Evolutionary conservation across 1,140 invertebrate genomes (phyloP), one percentile per base, ranked within the genome.

Genomic region (Augochlora pura): DNA sequence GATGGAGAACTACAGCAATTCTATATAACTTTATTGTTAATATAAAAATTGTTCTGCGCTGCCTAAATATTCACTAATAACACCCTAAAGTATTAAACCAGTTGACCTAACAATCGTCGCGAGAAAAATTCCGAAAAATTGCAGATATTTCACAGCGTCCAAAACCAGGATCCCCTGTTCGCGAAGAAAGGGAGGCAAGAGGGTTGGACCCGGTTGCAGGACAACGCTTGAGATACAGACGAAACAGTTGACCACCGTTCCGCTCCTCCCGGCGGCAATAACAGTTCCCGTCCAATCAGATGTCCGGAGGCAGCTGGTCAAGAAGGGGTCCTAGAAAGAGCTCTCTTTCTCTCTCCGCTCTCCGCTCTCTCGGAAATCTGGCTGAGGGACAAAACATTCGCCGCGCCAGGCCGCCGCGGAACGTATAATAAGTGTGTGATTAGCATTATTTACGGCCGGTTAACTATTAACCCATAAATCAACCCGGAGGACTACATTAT

Each of bases 401-500:
- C 88, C 75, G 85, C 85, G 80, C 81, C 80, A n/a, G 87, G 77
- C 82, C 83, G 80, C 79, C 79, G 84, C 77, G 81, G 88, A 91
- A 92, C 90, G 88, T 92, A 92, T 91, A 91, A 93, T 92, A 91
- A 92, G 91, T 91, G 90, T 91, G 89, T 93, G 92, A 93, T 93
- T 93, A 93, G 91, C 90, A 92, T 93, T 93, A 93, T 93, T 93
- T 93, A 93, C 91, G 91, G 87, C 87, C 90, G 88, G 91, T 92
- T 91, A 93, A 93, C 92, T 92, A 92, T 93, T 93, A 91, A 91
- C 90, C 80, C 90, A 92, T 93, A 93, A 93, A 93, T 93, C 92
- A 92, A 89, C 73, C n/a, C 21, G 73, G 83, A 32, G 82, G 90
- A 89, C 88, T 86, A 87, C 83, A 88, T 90, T 90, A 91, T 89